Evolutionary conservation across 2,797 vertebrate species (phyloP), one percentile per base, ranked within the genome.

Genomic region (Dromococcyx pavoninus): DNA sequence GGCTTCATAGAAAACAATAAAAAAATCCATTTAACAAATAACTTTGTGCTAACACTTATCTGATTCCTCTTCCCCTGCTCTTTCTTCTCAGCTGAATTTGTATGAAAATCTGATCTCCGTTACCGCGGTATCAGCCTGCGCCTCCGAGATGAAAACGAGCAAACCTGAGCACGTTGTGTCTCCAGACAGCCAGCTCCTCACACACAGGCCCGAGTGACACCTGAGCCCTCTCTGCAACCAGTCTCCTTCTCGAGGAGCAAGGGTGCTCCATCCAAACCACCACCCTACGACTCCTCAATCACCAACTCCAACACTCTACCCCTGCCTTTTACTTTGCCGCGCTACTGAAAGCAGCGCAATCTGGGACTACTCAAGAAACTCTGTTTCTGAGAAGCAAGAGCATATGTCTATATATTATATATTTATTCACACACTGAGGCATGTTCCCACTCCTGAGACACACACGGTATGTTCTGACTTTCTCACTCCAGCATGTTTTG

Each of bases 391-490:
- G 93, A 86, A 86, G 78, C 35, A 37, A 84, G 93, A 96, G 69
- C 67, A 93, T 94, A 94, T 93, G 95, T 91, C 91, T 95, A 78
- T 88, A 93, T 88, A 88, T 94, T 94, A 92, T 41, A 93, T 96
- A 94, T 94, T 96, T 94, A 97, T 96, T 96, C 94, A 94, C 94
- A 94, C 93, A 61, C 86, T 81, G 94, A 96, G 88, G 91, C 86
- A 95, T 86, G 86, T 94, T 95, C 95, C 77, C 86, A 93, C 86
- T 95, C 90, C 87, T 8, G 7, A 95, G 95, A 87, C 87, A 91
- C 87, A 96, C 82, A 86, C 91, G 88, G 91, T 96, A 94, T 92
- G 88, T 93, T 94, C 93, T 25, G 33, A 91, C 66, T 93, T 97
- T 96, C 94, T 92, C 93, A 96, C 89, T 96, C 96, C 90, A 94